Percentiles rank a stretch among this genome's conserved stretches.
phyloP scores from a whole-genome alignment of 2,113 vertebrate species.

The Mirza zaza region DNA sequence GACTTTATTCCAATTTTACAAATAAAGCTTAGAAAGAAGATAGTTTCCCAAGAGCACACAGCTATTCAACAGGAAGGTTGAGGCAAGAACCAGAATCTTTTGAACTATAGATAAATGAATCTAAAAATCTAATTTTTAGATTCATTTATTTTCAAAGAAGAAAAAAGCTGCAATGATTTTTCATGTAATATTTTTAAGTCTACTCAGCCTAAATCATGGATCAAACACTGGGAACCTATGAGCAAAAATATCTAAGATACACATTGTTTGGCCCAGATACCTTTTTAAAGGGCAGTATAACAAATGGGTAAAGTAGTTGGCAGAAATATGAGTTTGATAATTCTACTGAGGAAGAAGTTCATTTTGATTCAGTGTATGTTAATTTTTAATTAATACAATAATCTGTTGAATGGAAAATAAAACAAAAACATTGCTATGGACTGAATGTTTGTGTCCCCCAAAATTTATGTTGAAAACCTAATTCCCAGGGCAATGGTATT shows the following conservation, averaged over 20 bases:
- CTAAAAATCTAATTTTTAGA: neutral
- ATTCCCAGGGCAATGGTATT: neutral
- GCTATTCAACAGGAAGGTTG: neutral
- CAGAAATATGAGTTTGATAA: neutral
- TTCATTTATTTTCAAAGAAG: slow-evolving; percentile 18
- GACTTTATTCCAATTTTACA: neutral
- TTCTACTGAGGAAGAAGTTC: neutral
- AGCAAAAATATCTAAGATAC: neutral
- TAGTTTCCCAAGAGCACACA: neutral
- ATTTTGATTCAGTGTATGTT: neutral
- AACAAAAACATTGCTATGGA: neutral
- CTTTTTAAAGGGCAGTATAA: neutral
- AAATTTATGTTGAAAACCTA: neutral
- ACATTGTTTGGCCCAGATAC: neutral
- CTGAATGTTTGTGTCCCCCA: neutral
- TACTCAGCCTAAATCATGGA: neutral
- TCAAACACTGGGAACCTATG: neutral
- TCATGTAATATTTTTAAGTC: neutral
- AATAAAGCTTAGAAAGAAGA: neutral
- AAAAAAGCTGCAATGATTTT: neutral
- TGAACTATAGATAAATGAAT: neutral
- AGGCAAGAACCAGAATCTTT: neutral
- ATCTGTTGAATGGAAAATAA: neutral
- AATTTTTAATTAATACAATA: neutral
- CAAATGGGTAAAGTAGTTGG: neutral